Conservation (phyloP, 2,888 invertebrate species). For the Lissonota sp. region DNA sequence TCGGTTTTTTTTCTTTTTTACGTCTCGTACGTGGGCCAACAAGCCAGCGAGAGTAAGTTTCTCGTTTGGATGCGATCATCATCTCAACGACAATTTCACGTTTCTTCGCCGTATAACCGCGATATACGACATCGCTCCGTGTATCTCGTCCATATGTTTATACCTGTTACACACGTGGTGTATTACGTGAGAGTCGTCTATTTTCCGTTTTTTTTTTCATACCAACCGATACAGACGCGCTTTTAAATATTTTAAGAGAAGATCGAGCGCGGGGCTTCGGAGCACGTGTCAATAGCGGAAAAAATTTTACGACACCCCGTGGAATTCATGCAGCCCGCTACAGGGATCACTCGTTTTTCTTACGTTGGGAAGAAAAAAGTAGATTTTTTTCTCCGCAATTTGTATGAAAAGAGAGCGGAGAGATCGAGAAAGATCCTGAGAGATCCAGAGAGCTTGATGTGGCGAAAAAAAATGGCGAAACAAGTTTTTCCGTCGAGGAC, state of each 20-base stretch:
- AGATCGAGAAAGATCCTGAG: no score
- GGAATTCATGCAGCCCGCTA: constrained; percentile 65
- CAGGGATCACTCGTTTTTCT: constrained; percentile 39
- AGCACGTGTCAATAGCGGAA: constrained; percentile 74
- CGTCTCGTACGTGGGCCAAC: constrained; percentile 27
- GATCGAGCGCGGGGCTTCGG: constrained; percentile 59
- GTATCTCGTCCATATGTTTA: not conserved
- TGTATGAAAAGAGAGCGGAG: no score
- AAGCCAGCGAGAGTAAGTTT: not conserved
- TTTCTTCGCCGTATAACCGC: not conserved
- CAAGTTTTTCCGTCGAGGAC: no score
- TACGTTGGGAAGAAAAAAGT: constrained; percentile 13
- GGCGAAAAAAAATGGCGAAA: no score
- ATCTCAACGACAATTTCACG: not conserved
- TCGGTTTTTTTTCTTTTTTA: constrained; percentile 12
- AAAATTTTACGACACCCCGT: constrained; percentile 68
- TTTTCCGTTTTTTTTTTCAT: constrained; percentile 17
- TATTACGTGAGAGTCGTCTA: constrained; percentile 30
- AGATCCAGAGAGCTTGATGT: no score
- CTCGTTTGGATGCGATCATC: constrained; percentile 4
- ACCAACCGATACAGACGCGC: constrained; percentile 6
- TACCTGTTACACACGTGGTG: constrained; percentile 1
- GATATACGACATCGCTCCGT: not conserved
- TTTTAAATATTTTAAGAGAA: constrained; percentile 69
- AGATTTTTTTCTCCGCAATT: not conserved